phyloP scores from a whole-genome alignment of 2,797 vertebrate genomes.

The Sebastes baramenuke region DNA sequence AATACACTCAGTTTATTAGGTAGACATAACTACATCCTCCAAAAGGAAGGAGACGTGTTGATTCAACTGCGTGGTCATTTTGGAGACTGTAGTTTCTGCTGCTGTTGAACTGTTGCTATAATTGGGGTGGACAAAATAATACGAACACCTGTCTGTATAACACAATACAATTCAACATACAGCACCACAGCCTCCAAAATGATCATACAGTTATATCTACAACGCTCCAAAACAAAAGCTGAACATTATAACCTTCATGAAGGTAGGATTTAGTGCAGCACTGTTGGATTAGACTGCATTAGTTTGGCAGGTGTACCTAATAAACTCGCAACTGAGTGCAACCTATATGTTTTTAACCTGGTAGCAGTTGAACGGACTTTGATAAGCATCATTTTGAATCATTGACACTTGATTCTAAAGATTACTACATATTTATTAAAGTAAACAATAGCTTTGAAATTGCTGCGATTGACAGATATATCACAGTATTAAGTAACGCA shows the following conservation, averaged over 20 bases:
- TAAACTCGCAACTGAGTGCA: no score
- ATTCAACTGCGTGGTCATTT: neutral
- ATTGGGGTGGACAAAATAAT: neutral
- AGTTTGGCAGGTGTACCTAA: neutral
- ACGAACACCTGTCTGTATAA: neutral
- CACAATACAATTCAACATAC: neutral
- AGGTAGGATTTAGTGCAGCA: neutral
- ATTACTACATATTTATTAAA: neutral
- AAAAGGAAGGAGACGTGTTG: neutral
- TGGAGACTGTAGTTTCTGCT: neutral
- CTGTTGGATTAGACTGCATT: neutral
- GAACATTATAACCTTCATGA: neutral
- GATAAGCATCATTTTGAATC: neutral
- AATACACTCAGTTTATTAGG: neutral
- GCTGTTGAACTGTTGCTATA: neutral
- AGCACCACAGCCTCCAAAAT: neutral
- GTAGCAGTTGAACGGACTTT: neutral
- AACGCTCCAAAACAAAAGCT: neutral
- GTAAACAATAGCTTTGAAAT: neutral
- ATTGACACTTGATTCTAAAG: neutral
- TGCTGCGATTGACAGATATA: neutral
- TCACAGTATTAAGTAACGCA: neutral
- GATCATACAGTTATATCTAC: neutral
- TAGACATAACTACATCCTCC: neutral
- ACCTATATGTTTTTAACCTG: no score